Base-by-base conservation (phyloP, 2,888 invertebrate genomes). In the Zaprionus bogoriensis region DNA sequence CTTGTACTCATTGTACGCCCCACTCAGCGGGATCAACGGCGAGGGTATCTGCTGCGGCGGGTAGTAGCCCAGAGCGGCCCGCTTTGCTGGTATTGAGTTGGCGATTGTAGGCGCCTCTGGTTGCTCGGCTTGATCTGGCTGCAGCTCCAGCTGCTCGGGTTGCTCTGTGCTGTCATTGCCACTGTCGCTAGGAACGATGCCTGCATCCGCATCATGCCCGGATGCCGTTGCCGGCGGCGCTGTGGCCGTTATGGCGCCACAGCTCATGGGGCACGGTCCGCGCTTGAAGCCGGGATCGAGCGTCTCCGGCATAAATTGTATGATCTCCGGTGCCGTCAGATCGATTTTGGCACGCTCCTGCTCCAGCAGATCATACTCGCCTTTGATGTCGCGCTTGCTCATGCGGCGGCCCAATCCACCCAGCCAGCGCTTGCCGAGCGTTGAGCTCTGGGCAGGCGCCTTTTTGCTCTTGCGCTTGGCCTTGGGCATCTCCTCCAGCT, bases 291-390 rank as follows among this genome's bases (percentile, higher is more conserved):
- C 70, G 1, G 89, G 83, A 70, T 78, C 76, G 41, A 89, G 66
- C 0, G 90, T 87, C 67, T 90, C 90, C 2, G 90, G 90, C 89
- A 90, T 89, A 32, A 76, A 90, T 59, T 90, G 90, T 68, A 89
- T 87, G 17, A 90, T 89, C 70, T 90, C 90, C 3, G 90, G 90
- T n/a, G 87, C 74, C 5, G 89, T 89, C 4, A 90, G 60, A 60
- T 90, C 89, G 7, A 77, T 61, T 7, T 86, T 71, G 30, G 77
- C 73, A 1, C 82, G 86, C 14, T 89, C 90, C 36, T 69, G 79
- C 68, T 89, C 88, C 44, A 90, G 59, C 20, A 89, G 65, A 75
- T 90, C 90, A 59, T 81, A 90, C 59, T 90, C 90, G 50, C 89
- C 90, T 63, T 90, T 90, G 10, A 90, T 90, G 54, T 90, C 90